These are phyloP conservation scores for Ectemnius continuus DNA, from an alignment of 2,888 invertebrate genomes.

Conservation along the genomic window DNA sequence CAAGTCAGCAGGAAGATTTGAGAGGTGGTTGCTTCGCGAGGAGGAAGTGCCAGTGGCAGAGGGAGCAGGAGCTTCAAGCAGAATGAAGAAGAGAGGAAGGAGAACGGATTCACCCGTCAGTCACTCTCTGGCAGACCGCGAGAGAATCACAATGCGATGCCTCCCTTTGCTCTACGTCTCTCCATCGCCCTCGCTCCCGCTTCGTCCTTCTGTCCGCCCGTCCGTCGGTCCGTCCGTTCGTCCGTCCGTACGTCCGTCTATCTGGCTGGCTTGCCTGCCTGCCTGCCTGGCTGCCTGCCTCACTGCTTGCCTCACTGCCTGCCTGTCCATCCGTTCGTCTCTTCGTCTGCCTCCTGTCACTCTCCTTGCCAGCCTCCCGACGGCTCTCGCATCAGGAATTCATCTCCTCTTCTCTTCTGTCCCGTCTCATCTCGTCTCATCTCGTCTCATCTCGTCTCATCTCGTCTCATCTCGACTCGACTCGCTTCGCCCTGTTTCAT, in stretches of 20 bases:
- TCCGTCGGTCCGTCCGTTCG: conserved; percentile 66
- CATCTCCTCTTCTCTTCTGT: conserved; percentile 63
- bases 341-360: conserved; percentile 74
- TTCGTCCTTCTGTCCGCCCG: conserved; percentile 9
- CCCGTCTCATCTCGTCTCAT: conserved; percentile 59
- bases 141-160: conserved; percentile 74
- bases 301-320: conserved; percentile 70
- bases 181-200: conserved; percentile 22
- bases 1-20: conserved; percentile 16
- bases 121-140: conserved; percentile 74
- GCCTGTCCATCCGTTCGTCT: conserved; percentile 73
- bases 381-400: conserved; percentile 65
- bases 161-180: conserved; percentile 58
- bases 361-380: conserved; percentile 70
- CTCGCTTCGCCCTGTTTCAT: conserved; percentile 51
- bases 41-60: conserved; percentile 25
- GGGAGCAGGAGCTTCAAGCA: not conserved
- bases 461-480: conserved; percentile 57
- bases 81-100: conserved; percentile 59
- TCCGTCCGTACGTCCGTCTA: conserved; percentile 52
- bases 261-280: conserved; percentile 35
- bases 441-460: conserved; percentile 61
- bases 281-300: conserved; percentile 67
- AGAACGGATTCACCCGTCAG: conserved; percentile 77
- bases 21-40: conserved; percentile 50